Base-by-base conservation (phyloP, 2,113 vertebrate genomes). In the Sceloporus undulatus region DNA sequence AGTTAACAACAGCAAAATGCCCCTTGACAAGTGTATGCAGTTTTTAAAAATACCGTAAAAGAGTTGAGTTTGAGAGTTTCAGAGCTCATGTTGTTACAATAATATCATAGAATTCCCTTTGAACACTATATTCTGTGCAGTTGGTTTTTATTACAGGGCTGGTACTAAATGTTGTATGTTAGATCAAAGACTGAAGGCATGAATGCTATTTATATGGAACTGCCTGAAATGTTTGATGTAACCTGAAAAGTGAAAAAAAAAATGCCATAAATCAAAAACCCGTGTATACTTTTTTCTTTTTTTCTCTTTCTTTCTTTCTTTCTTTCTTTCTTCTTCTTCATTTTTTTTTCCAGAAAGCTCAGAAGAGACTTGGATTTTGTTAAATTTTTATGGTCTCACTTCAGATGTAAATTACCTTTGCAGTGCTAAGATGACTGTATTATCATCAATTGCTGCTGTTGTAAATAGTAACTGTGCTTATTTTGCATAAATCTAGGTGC, bases 131-230 rank as follows among this genome's bases (percentile, higher is more conserved):
- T 9, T 79, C 76, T 87, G 77, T 79, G 88, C 18, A 68, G 40
- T 59, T 1, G 16, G 48, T 80, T 84, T 23, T 91, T 86, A n/a
- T 23, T 88, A 40, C 81, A 90, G 62, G 2, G 0, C 77, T 93
- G 68, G 90, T 54, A 85, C 34, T 77, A 62, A 85, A 78, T 66
- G 74, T 9, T 66, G n/a, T 38, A 4, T 77, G 74, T 77, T 11
- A 85, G 74, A 78, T 77, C 71, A 85, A 86, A 84, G 77, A 54
- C 18, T 5, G 82, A 4, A 65, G 68, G 1, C 21, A 9, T 1
- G 27, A 74, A 89, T 79, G 10, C 52, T 87, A 23, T 38, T 62
- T 21, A n/a, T 62, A 86, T 82, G 86, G 65, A 48, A 88, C 19
- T 65, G 62, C 42, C 71, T 88, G n/a, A 80, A 42, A 29, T 29